Evolutionary conservation across 2,888 invertebrate genomes (phyloP), one percentile per base, ranked within the genome.

Genomic region (Hartigia nigra): DNA sequence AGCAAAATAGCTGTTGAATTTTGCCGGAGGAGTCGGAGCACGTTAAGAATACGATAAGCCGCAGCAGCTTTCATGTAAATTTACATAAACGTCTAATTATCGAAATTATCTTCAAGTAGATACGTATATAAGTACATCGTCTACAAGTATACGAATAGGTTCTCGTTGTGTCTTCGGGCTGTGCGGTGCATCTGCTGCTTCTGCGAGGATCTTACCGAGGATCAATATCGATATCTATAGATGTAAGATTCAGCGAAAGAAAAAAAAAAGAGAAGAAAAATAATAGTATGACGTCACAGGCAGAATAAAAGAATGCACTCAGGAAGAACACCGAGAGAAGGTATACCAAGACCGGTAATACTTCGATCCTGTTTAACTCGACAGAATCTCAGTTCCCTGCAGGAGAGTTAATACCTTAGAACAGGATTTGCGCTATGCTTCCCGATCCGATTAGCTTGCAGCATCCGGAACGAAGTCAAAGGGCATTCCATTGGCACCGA

Each of bases 41-140:
- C 23, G 55, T 23, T 55, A 55, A 55, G 23, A 55, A 23, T 55
- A 55, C 9, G 55, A 55, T 55, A 55, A 55, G 55, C 23, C 23
- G 32, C 12, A 34, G 31, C 72, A 34, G 72, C 32, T 70, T 70
- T 70, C 70, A 72, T 55, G 79, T 55, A 76, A 83, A 85, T 86
- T 82, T 77, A 80, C 83, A 83, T 84, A 84, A 86, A 82, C 83
- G 83, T 81, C 82, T 80, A 85, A 86, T 86, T 85, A 55, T 55
- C 23, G 23, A 55, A 55, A 55, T 55, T 23, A 55, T 55, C 55
- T 34, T 34, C 23, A 23, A 55, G 55, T 23, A 23, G 55, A 55
- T 23, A 55, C 0, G 9, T 55, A 0, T 55, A 55, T 55, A n/a
- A n/a, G n/a, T n/a, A 55, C 55, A 9, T 55, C 23, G 9, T 55